Base-by-base conservation (phyloP, 2,797 vertebrate genomes). In the Amphiprion clarkii region DNA sequence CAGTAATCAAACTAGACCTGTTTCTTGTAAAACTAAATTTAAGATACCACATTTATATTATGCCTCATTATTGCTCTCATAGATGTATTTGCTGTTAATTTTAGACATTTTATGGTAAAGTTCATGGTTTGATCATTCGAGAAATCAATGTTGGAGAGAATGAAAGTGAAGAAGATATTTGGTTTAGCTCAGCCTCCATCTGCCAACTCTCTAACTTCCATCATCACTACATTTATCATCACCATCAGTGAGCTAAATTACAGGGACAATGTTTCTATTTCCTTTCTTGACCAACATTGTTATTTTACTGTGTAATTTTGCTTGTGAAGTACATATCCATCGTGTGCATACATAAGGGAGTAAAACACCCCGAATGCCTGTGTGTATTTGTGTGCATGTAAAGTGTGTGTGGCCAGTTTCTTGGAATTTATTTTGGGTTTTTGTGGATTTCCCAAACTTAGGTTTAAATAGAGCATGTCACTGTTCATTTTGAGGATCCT, bases 261-360 rank as follows among this genome's bases (percentile, higher is more conserved):
- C 82, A 92, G 89, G 83, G 88, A 86, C 66, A 80, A 61, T 67
- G 75, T 88, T 85, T 91, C 74, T 84, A 76, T 92, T 90, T 92
- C 72, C 81, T 77, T 69, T 86, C 76, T 82, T 74, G 68, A 87
- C 89, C 88, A 84, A 79, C 70, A 66, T 77, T 88, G 87, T 81
- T 84, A 82, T 91, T 84, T 85, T 65, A 86, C 82, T 83, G 77
- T 93, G 64, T 93, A 88, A 93, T 93, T 92, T 91, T 86, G 78
- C 75, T 73, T 14, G 4, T 76, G 70, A 87, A 79, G 77, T 78
- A 82, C 78, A 83, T 75, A 86, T 85, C 65, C 54, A 44, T 55
- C 74, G 69, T 71, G 51, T 81, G 81, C 27, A 54, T 71, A 77
- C 67, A 79, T 66, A 59, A 66, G 57, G 61, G 63, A 73, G 67